A percentile compares a stretch with the other conserved stretches of the same genome.
Conservation (phyloP, 1,140 invertebrate genomes). For the Paralvinella palmiformis region DNA sequence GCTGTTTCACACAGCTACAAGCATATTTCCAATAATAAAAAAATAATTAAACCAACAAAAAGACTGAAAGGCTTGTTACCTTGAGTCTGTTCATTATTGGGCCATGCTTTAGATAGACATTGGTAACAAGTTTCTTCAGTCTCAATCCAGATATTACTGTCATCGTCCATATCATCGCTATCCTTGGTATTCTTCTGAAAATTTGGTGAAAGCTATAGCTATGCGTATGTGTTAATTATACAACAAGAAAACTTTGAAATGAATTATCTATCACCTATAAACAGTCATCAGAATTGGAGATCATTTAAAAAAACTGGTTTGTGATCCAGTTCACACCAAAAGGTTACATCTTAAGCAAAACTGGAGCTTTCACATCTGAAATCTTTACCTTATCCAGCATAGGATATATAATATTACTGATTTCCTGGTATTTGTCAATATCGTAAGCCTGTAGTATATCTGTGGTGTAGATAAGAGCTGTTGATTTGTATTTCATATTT, state of each 20-base stretch:
- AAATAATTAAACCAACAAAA: too few relatives aligned
- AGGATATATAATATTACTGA: conserved; percentile 58
- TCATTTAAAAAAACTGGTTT: neutral
- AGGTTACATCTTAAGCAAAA: neutral
- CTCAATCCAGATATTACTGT: neutral
- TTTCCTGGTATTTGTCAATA: conserved; percentile 68
- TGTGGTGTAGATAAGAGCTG: conserved; percentile 66
- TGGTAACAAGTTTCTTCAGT: conserved; percentile 27
- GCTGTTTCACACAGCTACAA: too few relatives aligned
- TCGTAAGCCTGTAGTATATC: conserved; percentile 67
- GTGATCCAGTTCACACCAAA: neutral
- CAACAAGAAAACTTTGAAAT: conserved; percentile 9
- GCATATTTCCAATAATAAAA: too few relatives aligned
- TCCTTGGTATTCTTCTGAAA: neutral
- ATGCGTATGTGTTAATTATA: conserved; percentile 18
- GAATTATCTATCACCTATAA: conserved; percentile 12
- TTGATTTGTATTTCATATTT: conserved; percentile 66
- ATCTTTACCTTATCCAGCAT: conserved; percentile 31
- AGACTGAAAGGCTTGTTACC: too few relatives aligned
- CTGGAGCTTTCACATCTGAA: neutral
- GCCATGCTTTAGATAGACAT: conserved; percentile 24
- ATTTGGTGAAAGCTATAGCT: neutral
- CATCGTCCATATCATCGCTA: too few relatives aligned
- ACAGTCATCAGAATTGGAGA: neutral
- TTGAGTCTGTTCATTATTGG: neutral